Percentiles rank a stretch among this genome's conserved stretches.
Evolutionary conservation across 53 echinoderm and acorn worm species (phyloP).

Genomic region (Apostichopus leukothele): DNA sequence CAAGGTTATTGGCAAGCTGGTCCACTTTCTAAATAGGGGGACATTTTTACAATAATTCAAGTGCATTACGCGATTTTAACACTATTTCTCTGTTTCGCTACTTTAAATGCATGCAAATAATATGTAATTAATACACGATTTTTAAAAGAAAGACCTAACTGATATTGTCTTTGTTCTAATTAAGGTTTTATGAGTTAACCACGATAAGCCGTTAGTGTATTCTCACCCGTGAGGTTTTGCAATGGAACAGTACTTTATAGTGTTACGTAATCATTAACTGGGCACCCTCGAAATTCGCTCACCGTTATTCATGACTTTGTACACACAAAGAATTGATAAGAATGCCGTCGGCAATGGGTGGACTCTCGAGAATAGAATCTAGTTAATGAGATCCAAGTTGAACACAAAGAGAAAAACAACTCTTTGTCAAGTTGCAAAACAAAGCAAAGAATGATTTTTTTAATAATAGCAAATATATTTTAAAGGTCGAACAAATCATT

Average conservation of each 20-base stretch:
- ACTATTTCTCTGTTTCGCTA: background rate
- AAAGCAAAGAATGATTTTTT: background rate
- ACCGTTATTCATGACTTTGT: constrained; percentile 56
- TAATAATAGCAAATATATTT: background rate
- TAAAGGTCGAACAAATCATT: too few species aligned
- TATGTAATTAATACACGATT: too few species aligned
- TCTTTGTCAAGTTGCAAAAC: background rate
- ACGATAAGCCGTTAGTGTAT: too few species aligned
- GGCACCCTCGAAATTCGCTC: constrained; percentile 40
- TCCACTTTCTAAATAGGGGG: constrained; percentile 17
- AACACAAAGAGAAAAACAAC: too few species aligned
- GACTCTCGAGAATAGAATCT: background rate
- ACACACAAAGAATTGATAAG: constrained; percentile 46
- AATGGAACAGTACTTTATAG: constrained; percentile 15
- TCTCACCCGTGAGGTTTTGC: background rate
- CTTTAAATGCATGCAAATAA: background rate
- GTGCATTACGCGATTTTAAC: too few species aligned
- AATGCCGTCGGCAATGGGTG: background rate
- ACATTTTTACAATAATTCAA: background rate
- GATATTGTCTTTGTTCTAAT: too few species aligned
- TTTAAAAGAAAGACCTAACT: too few species aligned
- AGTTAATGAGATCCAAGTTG: too few species aligned
- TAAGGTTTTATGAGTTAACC: too few species aligned
- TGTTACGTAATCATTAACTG: constrained; percentile 47
- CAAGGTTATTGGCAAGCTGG: constrained; percentile 45